Evolutionary conservation across 2,888 invertebrate species (phyloP).

Genomic region (Ethmia dodecea): DNA sequence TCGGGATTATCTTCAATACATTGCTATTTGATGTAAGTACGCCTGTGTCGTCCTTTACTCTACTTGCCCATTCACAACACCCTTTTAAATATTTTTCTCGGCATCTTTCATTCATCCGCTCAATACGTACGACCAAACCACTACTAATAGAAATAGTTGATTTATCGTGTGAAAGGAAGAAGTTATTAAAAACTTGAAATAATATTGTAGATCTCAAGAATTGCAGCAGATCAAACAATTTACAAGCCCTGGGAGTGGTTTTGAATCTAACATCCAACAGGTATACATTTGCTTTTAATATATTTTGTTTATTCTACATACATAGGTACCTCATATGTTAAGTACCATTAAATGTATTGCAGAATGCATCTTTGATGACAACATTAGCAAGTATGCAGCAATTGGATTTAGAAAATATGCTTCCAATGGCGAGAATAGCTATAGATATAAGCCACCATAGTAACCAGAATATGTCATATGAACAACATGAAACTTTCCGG

Average conservation of each 20-base stretch:
- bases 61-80: no score
- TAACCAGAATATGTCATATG: constrained; percentile 29
- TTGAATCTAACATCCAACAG: constrained; percentile 46
- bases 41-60: no score
- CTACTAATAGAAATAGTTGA: no score
- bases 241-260: constrained; percentile 44
- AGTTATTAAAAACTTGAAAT: no score
- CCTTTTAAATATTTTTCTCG: no score
- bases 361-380: constrained; percentile 47
- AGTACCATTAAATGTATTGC: constrained; percentile 22
- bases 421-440: constrained; percentile 31
- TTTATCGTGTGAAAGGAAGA: no score
- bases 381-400: constrained; percentile 41
- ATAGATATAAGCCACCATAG: constrained; percentile 27
- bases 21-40: constrained; percentile 51
- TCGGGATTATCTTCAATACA: no score
- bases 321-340: no score
- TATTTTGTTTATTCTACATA: constrained; percentile 4
- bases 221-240: constrained; percentile 49
- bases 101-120: no score
- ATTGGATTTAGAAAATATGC: constrained; percentile 40
- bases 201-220: constrained; percentile 42
- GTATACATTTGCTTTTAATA: constrained; percentile 27
- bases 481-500: constrained; percentile 31
- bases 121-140: no score